Evolutionary conservation across 2,888 invertebrate species (phyloP).

Genomic region (Drosophila parthenogenetica): DNA sequence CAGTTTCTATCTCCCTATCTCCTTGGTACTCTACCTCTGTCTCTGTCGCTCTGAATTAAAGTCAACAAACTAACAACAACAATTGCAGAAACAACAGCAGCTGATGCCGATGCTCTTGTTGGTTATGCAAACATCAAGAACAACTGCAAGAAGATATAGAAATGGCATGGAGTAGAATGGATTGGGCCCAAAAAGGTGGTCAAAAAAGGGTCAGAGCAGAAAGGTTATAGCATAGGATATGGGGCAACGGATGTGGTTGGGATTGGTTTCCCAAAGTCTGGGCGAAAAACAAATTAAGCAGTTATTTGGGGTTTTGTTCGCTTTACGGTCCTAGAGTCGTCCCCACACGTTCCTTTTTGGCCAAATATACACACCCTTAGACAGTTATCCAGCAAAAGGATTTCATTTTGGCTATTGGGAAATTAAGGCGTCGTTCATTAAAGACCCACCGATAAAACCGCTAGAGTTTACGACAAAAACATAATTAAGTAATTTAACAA

Average conservation of each 20-base stretch:
- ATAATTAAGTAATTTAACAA: slow-evolving; percentile 55
- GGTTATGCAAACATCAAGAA: slow-evolving; percentile 34
- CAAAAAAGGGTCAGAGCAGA: slow-evolving; percentile 46
- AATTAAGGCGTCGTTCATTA: slow-evolving; percentile 44
- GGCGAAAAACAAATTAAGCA: slow-evolving; percentile 74
- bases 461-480: slow-evolving; percentile 33
- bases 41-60: slow-evolving; percentile 31
- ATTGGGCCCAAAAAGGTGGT: slow-evolving; percentile 52
- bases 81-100: slow-evolving; percentile 49
- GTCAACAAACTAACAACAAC: slow-evolving; percentile 75
- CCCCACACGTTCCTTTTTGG: background rate
- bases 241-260: slow-evolving; percentile 4
- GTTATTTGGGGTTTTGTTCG: slow-evolving; percentile 69
- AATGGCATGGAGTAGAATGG: slow-evolving; percentile 2
- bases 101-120: slow-evolving; percentile 23
- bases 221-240: background rate
- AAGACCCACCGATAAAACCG: slow-evolving; percentile 43
- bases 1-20: slow-evolving; percentile 2
- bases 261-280: slow-evolving; percentile 36
- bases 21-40: slow-evolving; percentile 13
- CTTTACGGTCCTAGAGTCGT: slow-evolving; percentile 13
- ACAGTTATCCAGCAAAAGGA: slow-evolving; percentile 20
- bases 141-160: slow-evolving; percentile 20
- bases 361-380: slow-evolving; percentile 22
- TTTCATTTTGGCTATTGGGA: slow-evolving; percentile 31